These are phyloP conservation scores for Iselma pallidipennis DNA, from an alignment of 2,888 invertebrate genomes.

Conservation along the genomic window DNA sequence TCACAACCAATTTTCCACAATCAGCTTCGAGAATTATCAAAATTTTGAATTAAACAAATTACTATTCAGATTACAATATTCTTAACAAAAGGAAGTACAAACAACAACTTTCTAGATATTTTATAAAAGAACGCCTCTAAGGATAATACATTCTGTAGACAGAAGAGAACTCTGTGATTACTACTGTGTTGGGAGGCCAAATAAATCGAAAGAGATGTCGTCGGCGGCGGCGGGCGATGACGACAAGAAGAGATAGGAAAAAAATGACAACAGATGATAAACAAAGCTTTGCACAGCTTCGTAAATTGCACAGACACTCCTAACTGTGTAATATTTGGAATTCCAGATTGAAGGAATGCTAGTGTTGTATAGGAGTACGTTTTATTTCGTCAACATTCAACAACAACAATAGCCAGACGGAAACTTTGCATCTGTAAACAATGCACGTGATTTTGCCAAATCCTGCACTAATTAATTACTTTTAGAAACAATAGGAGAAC, in stretches of 20 bases:
- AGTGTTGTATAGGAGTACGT: conserved; percentile 19
- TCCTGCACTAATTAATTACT: conserved; percentile 34
- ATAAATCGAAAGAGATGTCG: background rate
- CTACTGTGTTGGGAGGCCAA: background rate
- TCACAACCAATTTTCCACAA: too few species aligned
- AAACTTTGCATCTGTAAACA: conserved; percentile 24
- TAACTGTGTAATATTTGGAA: conserved; percentile 22
- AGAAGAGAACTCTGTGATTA: background rate
- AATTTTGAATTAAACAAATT: too few species aligned
- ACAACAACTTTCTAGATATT: too few species aligned
- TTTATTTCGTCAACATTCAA: conserved; percentile 19
- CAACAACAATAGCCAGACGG: conserved; percentile 20
- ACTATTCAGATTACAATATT: too few species aligned
- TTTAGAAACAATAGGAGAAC: background rate
- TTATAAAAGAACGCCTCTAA: background rate
- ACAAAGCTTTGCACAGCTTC: conserved; percentile 21
- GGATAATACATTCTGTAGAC: background rate
- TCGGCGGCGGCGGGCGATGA: background rate
- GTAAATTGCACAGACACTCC: conserved; percentile 17
- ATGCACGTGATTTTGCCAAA: conserved; percentile 35
- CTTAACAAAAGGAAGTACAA: too few species aligned
- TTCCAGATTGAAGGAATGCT: conserved; percentile 19
- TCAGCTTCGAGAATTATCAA: too few species aligned
- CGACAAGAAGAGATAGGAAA: background rate
- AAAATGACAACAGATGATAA: conserved; percentile 9